Evolutionary conservation across 2,888 invertebrate species (phyloP).

Genomic region (Smittia sp.): DNA sequence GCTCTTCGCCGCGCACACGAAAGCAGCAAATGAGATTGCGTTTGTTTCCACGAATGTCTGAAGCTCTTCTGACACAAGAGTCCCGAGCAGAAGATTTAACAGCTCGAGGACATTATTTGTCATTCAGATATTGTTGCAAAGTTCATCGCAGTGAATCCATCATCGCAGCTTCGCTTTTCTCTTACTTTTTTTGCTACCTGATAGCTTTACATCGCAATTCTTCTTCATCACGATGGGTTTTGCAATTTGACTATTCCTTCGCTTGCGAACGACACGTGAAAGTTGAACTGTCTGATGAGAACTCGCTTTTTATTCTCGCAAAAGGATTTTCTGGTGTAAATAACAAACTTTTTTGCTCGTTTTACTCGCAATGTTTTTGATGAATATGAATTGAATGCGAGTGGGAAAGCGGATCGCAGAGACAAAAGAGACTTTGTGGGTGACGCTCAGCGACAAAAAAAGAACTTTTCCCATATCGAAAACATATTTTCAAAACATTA

Average conservation of each 20-base stretch:
- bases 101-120: constrained; percentile 34
- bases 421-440: background rate
- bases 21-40: too few relatives aligned
- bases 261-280: constrained; percentile 27
- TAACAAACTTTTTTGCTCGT: constrained; percentile 10
- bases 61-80: background rate
- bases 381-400: constrained; percentile 25
- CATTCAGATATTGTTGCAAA: constrained; percentile 33
- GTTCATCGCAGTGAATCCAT: constrained; percentile 26
- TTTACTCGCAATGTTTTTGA: constrained; percentile 2
- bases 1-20: too few relatives aligned
- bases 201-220: constrained; percentile 22
- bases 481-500: background rate
- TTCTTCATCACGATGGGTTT: constrained; percentile 31
- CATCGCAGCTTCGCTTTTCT: constrained; percentile 6
- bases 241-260: background rate
- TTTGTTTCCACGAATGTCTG: too few relatives aligned
- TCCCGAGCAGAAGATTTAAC: background rate
- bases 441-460: background rate
- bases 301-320: background rate
- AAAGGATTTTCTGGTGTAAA: constrained; percentile 23
- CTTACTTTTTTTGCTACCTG: constrained; percentile 21
- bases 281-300: constrained; percentile 12
- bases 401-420: background rate
- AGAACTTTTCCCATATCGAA: background rate